Evolutionary conservation across 2,888 invertebrate genomes (phyloP), one percentile per base, ranked within the genome.

Genomic region (Xanthia icteritia): DNA sequence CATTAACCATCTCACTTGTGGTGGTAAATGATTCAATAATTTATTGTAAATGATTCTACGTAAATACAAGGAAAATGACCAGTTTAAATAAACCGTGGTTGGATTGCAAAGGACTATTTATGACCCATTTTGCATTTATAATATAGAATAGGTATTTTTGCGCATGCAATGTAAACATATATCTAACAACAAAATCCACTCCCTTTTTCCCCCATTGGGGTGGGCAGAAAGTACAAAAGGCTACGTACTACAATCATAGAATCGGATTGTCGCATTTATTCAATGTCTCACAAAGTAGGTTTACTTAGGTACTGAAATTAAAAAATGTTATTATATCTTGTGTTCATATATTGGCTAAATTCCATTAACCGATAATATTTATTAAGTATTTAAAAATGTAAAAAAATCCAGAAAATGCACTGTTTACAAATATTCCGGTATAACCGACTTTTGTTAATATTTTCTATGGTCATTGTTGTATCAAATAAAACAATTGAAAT

Each of bases 401-500:
- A 48, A 45, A n/a, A 20, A 27, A 58, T 27, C 42, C 20, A n/a
- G 23, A 39, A 56, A 81, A 48, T 51, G 20, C 23, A 65, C 54
- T 71, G 36, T 77, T 78, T 68, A 48, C 11, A 63, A 66, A 66
- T 73, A 71, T 45, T 51, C 42, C 77, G 88, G 88, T 90, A 39
- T 36, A 76, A 89, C 90, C 83, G 87, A 83, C 65, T 82, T 73
- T 82, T 79, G 87, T 88, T 80, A 76, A 83, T 88, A 83, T 84
- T 83, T 79, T 83, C 60, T 83, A 77, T 84, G 77, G 72, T 84
- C 81, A 83, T 86, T 90, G 89, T 89, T 90, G 86, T 89, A 85
- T 81, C 56, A 86, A 91, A 91, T 91, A 93, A 91, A 88, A 90
- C 81, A 89, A 90, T 90, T 89, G 86, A 90, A 91, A 89, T 73